These are phyloP conservation scores for Scomber japonicus DNA, from an alignment of 2,113 vertebrate species.

Conservation along the genomic window DNA sequence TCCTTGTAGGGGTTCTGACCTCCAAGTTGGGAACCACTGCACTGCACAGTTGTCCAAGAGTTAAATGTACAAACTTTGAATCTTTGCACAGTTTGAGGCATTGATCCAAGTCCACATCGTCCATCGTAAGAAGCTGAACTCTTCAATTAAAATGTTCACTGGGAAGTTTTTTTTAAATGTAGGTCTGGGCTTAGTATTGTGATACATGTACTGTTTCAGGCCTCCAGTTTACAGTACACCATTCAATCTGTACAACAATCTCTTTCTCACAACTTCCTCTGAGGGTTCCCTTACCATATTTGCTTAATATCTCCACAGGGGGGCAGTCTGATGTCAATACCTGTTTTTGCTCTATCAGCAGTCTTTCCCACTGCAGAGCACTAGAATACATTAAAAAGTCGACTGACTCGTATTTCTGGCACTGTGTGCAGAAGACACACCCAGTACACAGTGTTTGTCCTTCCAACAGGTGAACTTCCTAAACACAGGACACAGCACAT, in stretches of 20 bases:
- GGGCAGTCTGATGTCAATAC: conserved; percentile 25
- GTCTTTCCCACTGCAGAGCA: too few relatives aligned
- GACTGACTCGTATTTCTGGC: conserved; percentile 66
- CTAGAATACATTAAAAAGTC: conserved; percentile 35
- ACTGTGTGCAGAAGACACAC: conserved; percentile 50
- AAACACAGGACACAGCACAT: not conserved
- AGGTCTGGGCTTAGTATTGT: not conserved
- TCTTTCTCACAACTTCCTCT: not conserved
- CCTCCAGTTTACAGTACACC: not conserved
- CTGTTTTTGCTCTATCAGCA: conserved; percentile 8
- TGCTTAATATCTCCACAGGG: conserved; percentile 32
- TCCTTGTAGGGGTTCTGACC: too few relatives aligned
- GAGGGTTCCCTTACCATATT: not conserved
- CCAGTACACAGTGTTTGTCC: conserved; percentile 39
- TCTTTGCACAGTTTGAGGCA: not conserved
- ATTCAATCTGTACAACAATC: not conserved
- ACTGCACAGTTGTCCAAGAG: not conserved
- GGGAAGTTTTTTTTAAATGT: not conserved
- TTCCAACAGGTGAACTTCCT: conserved; percentile 31
- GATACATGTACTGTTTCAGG: not conserved
- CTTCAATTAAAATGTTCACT: not conserved
- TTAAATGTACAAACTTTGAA: not conserved
- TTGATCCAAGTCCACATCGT: not conserved
- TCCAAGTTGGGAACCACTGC: not conserved
- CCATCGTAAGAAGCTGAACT: not conserved